A percentile compares a stretch with the other conserved stretches of the same genome.
These are phyloP conservation scores for Craniophora ligustri DNA, from an alignment of 2,888 invertebrate species.

Conservation along the genomic window DNA sequence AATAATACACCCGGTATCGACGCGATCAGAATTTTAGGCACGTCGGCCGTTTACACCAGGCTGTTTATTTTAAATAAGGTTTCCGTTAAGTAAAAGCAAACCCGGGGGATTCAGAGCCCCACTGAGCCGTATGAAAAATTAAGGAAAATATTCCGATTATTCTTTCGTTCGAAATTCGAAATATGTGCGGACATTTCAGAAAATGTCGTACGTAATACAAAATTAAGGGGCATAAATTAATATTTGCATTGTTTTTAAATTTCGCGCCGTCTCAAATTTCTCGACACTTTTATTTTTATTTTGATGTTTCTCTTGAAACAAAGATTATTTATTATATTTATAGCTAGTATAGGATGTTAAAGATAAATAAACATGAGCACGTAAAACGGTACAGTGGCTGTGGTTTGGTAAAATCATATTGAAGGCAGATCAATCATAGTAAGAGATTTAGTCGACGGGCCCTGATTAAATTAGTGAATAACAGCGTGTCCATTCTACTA, in stretches of 20 bases:
- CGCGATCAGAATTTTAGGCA: conserved; percentile 78
- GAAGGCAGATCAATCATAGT: conserved; percentile 37
- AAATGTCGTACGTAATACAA: conserved; percentile 39
- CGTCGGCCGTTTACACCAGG: conserved; percentile 81
- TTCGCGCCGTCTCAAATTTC: conserved; percentile 1
- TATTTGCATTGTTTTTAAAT: conserved; percentile 24
- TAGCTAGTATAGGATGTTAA: not conserved
- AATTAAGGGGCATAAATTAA: conserved; percentile 34
- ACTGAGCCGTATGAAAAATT: conserved; percentile 82
- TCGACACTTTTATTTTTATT: not conserved
- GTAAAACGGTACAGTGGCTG: conserved; percentile 13
- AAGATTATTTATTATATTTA: not conserved
- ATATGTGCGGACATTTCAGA: conserved; percentile 49
- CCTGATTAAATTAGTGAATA: conserved; percentile 50
- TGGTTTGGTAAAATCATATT: conserved; percentile 19
- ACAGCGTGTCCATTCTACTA: conserved; percentile 39
- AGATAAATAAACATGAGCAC: conserved; percentile 12
- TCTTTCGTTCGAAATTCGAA: conserved; percentile 57
- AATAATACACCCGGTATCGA: conserved; percentile 77
- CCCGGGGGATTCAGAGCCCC: conserved; percentile 71
- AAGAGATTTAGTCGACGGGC: conserved; percentile 39
- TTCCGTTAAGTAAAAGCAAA: conserved; percentile 84
- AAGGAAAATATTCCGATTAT: conserved; percentile 76
- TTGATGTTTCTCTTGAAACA: conserved; percentile 4
- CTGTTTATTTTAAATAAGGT: conserved; percentile 87